Base-by-base conservation (phyloP, 2,113 vertebrate species). In the Blennius ocellaris region DNA sequence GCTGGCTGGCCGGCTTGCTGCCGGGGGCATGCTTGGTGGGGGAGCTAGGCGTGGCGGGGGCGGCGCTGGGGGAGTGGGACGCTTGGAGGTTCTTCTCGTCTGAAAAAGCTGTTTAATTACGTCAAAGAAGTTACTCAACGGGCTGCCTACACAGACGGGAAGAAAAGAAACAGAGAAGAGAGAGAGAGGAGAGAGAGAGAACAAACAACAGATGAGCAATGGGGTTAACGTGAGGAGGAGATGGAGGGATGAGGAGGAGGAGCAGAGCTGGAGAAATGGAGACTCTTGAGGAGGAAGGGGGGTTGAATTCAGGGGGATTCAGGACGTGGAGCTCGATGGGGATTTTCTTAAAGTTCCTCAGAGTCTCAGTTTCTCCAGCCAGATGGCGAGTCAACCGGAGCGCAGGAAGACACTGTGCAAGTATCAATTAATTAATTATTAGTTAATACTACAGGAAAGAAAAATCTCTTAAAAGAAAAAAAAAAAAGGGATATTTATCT, bases 71-170 rank as follows among this genome's bases (percentile, higher is more conserved):
- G 93, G 96, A 90, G 81, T 94, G 95, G 92, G 96, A 94, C 89
- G 95, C 95, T 94, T 97, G 96, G 95, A 95, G 90, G 67, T 96
- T 98, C 97, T 98, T 98, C 96, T 99, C 97, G 96, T 99, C 97
- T 99, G 97, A 97, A 98, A 98, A 96, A 99, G 97, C 96, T 97
- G 97, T 97, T 97, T 97, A 96, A 97, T 98, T 97, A 98, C 96
- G 96, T 98, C 97, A 98, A 98, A 97, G 96, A 98, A 97, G 97
- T 97, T 97, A 98, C 96, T 96, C 96, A 98, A 94, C 93, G 97
- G 96, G 96, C 96, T 96, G 95, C 96, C 96, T 95, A 96, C 94
- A 95, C 92, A 92, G 82, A 90, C 44, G 84, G 90, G 92, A 78
- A 93, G 83, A 93, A 64, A 89, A 91, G 93, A 94, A 94, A 90